Conservation (phyloP, 2,888 invertebrate genomes). For the Autographa gamma region DNA sequence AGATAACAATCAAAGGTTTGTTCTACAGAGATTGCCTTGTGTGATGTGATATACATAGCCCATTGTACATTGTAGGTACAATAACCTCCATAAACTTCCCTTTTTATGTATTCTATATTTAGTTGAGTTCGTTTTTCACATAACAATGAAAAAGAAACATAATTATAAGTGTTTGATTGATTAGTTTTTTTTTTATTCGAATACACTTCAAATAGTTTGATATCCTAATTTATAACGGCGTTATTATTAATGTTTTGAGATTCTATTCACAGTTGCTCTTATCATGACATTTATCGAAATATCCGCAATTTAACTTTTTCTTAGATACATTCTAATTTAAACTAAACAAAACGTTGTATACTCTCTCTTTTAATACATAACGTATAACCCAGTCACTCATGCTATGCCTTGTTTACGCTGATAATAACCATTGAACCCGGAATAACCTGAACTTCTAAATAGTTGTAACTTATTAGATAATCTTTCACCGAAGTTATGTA, state of each 20-base stretch:
- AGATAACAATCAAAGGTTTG: background rate
- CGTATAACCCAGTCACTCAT: background rate
- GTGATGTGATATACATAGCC: background rate
- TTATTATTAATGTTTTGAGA: too few relatives aligned
- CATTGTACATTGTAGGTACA: background rate
- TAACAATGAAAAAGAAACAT: too few relatives aligned
- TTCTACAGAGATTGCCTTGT: background rate
- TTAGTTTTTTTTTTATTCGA: too few relatives aligned
- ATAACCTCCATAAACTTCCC: background rate
- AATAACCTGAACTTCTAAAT: constrained; percentile 3
- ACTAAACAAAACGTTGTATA: background rate
- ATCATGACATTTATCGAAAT: too few relatives aligned
- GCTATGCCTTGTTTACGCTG: background rate
- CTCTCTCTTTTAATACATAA: background rate
- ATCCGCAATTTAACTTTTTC: too few relatives aligned
- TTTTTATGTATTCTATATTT: background rate
- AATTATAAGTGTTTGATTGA: too few relatives aligned
- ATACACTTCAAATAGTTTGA: too few relatives aligned
- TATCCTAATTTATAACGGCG: too few relatives aligned
- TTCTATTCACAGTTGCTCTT: too few relatives aligned
- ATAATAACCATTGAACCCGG: background rate
- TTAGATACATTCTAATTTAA: background rate
- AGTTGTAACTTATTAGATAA: constrained; percentile 6
- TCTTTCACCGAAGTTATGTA: background rate
- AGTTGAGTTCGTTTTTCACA: background rate